These are phyloP conservation scores for Hydroisotoma schaefferi DNA, from an alignment of 2,888 invertebrate genomes.

Conservation along the genomic window DNA sequence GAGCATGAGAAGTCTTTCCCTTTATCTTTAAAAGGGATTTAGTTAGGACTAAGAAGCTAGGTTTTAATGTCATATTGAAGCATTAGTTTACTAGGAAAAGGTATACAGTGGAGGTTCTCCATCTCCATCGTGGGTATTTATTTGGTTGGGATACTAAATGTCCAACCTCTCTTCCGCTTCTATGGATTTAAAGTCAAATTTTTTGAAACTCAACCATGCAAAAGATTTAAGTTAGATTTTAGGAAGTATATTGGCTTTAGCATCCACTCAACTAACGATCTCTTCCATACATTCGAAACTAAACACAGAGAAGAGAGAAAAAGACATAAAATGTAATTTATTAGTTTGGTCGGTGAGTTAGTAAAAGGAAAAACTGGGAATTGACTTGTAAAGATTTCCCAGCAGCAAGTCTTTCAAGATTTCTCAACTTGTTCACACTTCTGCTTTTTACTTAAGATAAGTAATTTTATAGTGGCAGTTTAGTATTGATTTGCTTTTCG, in stretches of 20 bases:
- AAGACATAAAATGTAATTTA: constrained; percentile 15
- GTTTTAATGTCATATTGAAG: too few relatives aligned
- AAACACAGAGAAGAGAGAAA: not conserved
- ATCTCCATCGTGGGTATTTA: too few relatives aligned
- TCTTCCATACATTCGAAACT: too few relatives aligned
- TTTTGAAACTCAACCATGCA: constrained; percentile 3
- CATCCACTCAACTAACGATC: too few relatives aligned
- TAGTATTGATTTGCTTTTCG: too few relatives aligned
- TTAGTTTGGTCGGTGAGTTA: constrained; percentile 9
- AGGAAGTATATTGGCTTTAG: not conserved
- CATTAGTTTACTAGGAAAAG: too few relatives aligned
- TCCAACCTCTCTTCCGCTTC: not conserved
- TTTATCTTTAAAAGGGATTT: constrained; percentile 4
- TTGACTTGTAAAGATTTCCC: constrained; percentile 8
- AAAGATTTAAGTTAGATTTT: constrained; percentile 2
- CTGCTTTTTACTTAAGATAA: too few relatives aligned
- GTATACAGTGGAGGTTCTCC: not conserved
- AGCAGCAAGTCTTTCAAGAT: not conserved
- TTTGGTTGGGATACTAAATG: too few relatives aligned
- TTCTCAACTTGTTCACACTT: not conserved
- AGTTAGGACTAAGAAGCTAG: not conserved
- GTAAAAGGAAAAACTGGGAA: constrained; percentile 9
- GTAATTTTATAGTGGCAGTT: too few relatives aligned
- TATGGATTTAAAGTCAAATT: not conserved
- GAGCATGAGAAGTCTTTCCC: too few relatives aligned